These are phyloP conservation scores for Brotula barbata DNA, from an alignment of 2,797 vertebrate genomes.

Conservation along the genomic window DNA sequence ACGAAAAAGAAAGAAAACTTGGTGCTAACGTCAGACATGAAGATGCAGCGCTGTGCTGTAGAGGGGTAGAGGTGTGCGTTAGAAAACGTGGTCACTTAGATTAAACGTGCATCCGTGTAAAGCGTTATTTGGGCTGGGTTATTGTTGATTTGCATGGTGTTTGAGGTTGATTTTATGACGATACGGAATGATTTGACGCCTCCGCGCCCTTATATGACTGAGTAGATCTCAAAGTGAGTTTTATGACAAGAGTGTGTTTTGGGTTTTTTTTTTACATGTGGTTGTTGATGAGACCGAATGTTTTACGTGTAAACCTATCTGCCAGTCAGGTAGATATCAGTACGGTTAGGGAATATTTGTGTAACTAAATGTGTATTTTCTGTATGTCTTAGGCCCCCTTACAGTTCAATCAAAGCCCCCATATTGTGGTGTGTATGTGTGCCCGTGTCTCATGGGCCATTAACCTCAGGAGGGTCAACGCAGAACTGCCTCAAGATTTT, in stretches of 20 bases:
- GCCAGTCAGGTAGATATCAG: constrained; percentile 65
- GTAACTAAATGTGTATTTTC: constrained; percentile 23
- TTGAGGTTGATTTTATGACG: constrained; percentile 39
- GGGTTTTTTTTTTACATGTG: constrained; percentile 45
- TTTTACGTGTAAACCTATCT: constrained; percentile 62
- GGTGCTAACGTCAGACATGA: constrained; percentile 78
- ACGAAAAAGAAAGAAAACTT: constrained; percentile 54
- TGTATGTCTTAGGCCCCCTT: constrained; percentile 34
- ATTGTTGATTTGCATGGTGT: constrained; percentile 46
- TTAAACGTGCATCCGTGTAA: constrained; percentile 4
- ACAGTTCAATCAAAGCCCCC: constrained; percentile 29
- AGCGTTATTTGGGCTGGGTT: background rate
- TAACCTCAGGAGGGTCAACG: constrained; percentile 60
- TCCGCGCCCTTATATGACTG: constrained; percentile 53
- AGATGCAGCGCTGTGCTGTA: constrained; percentile 31
- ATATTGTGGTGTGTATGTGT: constrained; percentile 3
- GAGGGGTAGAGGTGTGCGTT: constrained; percentile 41
- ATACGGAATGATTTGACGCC: constrained; percentile 31
- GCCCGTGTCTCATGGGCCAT: constrained; percentile 35
- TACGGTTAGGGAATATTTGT: constrained; percentile 24
- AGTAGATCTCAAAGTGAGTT: constrained; percentile 71
- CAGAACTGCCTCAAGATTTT: constrained; percentile 61
- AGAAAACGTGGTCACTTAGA: constrained; percentile 25
- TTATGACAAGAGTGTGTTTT: constrained; percentile 34
- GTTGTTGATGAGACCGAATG: constrained; percentile 32